Evolutionary conservation across 2,113 vertebrate genomes (phyloP), one percentile per base, ranked within the genome.

Genomic region (Dipodomys stephensi): DNA sequence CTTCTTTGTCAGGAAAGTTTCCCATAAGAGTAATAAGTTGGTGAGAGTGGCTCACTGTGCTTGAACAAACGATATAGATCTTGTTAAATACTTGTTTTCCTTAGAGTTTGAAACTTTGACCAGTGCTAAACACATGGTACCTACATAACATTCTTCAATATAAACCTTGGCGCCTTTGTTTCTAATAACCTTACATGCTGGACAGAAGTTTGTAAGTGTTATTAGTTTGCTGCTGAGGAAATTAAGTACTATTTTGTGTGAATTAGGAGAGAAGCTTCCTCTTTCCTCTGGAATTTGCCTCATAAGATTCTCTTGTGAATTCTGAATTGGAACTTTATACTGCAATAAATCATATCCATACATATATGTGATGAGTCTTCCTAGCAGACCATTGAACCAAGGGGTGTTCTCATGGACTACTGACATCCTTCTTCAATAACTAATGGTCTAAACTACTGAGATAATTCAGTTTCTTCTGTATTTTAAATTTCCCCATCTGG

Each of bases 401-500:
- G 15, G 28, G 7, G 6, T 57, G 32, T n/a, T 46, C 39, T 72
- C 25, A 65, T 32, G 15, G 19, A 82, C 16, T 12, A 13, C 27
- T 35, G 60, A 39, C n/a, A 73, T 35, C 64, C 57, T 80, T 77
- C 35, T 18, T 79, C 30, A 57, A 64, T 20, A 93, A 86, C 65
- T 82, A 72, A 82, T 15, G 16, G 23, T 23, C 49, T 90, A 85
- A 80, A 79, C 25, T 84, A 89, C 65, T 69, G 71, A 83, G 4
- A 23, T 74, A 83, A 87, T 89, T 79, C 30, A 62, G 86, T 95
- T 89, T 92, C 28, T 64, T 89, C 57, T 87, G 3, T 78, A 89
- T 44, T 77, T 93, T 92, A 44, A 68, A 39, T 93, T 96, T 83
- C 44, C 8, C 35, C 35, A 90, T 87, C 83, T 90, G 28, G 4